phyloP scores from a whole-genome alignment of 2,113 vertebrate genomes.

The Geococcyx californianus region DNA sequence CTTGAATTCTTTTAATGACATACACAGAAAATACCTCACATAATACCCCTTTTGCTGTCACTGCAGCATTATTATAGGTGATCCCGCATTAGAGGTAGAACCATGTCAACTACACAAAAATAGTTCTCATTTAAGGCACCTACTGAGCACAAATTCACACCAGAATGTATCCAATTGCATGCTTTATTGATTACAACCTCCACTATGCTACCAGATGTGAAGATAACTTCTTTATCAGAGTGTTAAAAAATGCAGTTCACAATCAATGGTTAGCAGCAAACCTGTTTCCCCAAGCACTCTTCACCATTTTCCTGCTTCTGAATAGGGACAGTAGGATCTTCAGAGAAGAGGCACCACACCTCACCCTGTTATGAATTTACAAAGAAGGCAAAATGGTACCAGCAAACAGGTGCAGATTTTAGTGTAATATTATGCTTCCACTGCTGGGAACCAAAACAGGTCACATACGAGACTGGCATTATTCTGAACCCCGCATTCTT shows the following conservation, averaged over 20 bases:
- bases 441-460: neutral
- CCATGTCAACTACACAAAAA: neutral
- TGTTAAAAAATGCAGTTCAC: neutral
- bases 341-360: neutral
- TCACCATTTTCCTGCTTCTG: neutral
- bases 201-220: neutral
- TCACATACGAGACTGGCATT: rapidly evolving
- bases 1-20: neutral
- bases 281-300: neutral
- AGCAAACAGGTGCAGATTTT: neutral
- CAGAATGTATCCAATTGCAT: neutral
- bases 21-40: neutral
- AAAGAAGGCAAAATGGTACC: neutral
- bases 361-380: neutral
- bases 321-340: neutral
- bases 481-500: neutral
- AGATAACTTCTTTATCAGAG: neutral
- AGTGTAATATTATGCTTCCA: neutral
- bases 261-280: neutral
- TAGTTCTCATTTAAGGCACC: neutral
- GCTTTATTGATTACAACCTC: neutral
- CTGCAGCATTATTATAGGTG: neutral
- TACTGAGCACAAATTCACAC: neutral
- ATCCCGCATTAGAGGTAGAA: neutral
- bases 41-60: neutral